Base-by-base conservation (phyloP, 1,140 invertebrate species). In the Chionoecetes opilio region DNA sequence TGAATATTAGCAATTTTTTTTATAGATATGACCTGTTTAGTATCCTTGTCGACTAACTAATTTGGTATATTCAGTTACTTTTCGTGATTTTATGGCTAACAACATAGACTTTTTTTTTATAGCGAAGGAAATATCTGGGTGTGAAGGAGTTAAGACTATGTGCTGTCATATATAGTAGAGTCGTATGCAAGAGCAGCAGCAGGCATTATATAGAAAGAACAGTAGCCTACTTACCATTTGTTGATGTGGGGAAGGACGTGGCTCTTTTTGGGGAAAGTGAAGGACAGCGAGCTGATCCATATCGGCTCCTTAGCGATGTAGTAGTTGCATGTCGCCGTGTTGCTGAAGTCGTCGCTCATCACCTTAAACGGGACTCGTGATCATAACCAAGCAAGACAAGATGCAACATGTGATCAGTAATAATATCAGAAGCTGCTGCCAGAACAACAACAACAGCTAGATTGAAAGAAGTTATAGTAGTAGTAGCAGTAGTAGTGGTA, bases 231-330 rank as follows among this genome's bases (percentile, higher is more conserved):
- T 75, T 41, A 92, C 91, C 37, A 84, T 29, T 92, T 92, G 37
- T 92, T 41, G 53, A 92, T 35, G 35, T 82, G 75, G 3, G 34
- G 34, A 26, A 84, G 11, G 34, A 92, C 9, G 21, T 3, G 17
- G 29, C 91, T 92, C 5, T 75, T 75, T 38, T 92, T 92, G 34
- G 91, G 75, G 34, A 92, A 92, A 2, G 63, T 37, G 38, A 92
- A 92, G 34, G 91, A 75, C 75, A 92, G 38, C 37, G 75, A n/a
- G 2, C 11, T 38, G 26, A 37, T 11, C 21, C 21, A 82, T 14
- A 92, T 92, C 3, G 63, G n/a, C 35, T 92, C 91, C 34, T 84
- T 34, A 3, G 91, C 91, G n/a, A 92, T 92, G 82, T 92, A 92
- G 21, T 92, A 92, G 63, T 92, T 92, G 46, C 91, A 92, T 3